A percentile compares a stretch with the other conserved stretches of the same genome.
Conservation (phyloP, 1,140 invertebrate genomes). For the Ectropis grisescens region DNA sequence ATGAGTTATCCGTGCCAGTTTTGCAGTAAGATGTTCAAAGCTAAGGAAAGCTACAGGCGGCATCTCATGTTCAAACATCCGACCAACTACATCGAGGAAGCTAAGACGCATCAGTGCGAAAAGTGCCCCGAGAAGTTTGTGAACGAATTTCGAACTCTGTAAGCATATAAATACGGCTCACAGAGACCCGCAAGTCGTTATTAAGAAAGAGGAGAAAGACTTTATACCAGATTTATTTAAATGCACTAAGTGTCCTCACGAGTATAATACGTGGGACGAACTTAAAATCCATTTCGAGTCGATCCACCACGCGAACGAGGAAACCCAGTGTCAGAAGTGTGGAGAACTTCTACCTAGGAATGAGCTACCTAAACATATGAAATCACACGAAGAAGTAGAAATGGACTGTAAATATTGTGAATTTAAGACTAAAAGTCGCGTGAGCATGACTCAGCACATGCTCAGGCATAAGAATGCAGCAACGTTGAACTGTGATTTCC, state of each 20-base stretch:
- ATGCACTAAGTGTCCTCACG: conserved; percentile 47
- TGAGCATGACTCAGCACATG: conserved; percentile 51
- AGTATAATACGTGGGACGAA: conserved; percentile 31
- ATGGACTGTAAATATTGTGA: conserved; percentile 47
- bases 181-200: conserved; percentile 10
- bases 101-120: conserved; percentile 36
- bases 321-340: conserved; percentile 55
- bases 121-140: conserved; percentile 35
- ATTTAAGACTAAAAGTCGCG: conserved; percentile 32
- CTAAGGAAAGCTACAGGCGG: conserved; percentile 49
- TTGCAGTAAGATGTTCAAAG: conserved; percentile 51
- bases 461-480: conserved; percentile 48
- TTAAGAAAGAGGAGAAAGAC: conserved; percentile 43
- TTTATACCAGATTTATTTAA: conserved; percentile 35
- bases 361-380: conserved; percentile 51
- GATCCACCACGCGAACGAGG: conserved; percentile 30
- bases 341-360: conserved; percentile 37
- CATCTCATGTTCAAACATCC: conserved; percentile 49
- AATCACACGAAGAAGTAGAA: conserved; percentile 29
- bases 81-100: conserved; percentile 5
- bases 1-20: conserved; percentile 44
- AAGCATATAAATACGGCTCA: conserved; percentile 39
- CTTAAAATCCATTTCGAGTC: conserved; percentile 42
- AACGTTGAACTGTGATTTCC: conserved; percentile 41
- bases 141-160: conserved; percentile 49